A percentile compares a stretch with the other conserved stretches of the same genome.
These are phyloP conservation scores for Anoplolepis gracilipes DNA, from an alignment of 1,140 invertebrate species.

Conservation along the genomic window DNA sequence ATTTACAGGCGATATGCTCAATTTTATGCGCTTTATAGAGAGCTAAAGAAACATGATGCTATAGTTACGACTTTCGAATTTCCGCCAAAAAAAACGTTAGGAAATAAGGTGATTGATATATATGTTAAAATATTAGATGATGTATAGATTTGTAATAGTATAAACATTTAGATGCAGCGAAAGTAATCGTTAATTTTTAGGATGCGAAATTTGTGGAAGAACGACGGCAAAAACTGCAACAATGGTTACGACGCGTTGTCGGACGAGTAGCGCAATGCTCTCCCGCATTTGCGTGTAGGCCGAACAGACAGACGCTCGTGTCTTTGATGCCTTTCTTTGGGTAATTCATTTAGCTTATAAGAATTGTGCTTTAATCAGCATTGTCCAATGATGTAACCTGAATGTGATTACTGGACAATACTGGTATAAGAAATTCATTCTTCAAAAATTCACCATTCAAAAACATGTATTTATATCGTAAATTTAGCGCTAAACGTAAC, in stretches of 20 bases:
- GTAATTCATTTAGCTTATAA: slow-evolving; percentile 84
- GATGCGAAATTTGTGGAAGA: slow-evolving; percentile 93
- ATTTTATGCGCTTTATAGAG: slow-evolving; percentile 93
- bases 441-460: too few relatives aligned
- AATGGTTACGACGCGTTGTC: slow-evolving; percentile 92
- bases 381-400: neutral
- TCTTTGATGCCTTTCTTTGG: slow-evolving; percentile 93
- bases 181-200: slow-evolving; percentile 82
- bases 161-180: slow-evolving; percentile 35
- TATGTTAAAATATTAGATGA: neutral
- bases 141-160: slow-evolving; percentile 22
- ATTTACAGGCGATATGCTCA: slow-evolving; percentile 96
- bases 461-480: neutral
- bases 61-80: slow-evolving; percentile 93
- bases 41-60: slow-evolving; percentile 93
- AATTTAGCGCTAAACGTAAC: slow-evolving; percentile 17
- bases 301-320: slow-evolving; percentile 90
- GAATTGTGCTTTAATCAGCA: slow-evolving; percentile 12
- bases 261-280: slow-evolving; percentile 89
- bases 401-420: slow-evolving; percentile 1
- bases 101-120: slow-evolving; percentile 91
- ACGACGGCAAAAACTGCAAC: slow-evolving; percentile 91
- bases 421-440: neutral
- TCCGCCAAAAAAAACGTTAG: slow-evolving; percentile 96
- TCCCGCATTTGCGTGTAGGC: slow-evolving; percentile 89